phyloP scores from a whole-genome alignment of 2,888 invertebrate genomes.

The Bibio marci region DNA sequence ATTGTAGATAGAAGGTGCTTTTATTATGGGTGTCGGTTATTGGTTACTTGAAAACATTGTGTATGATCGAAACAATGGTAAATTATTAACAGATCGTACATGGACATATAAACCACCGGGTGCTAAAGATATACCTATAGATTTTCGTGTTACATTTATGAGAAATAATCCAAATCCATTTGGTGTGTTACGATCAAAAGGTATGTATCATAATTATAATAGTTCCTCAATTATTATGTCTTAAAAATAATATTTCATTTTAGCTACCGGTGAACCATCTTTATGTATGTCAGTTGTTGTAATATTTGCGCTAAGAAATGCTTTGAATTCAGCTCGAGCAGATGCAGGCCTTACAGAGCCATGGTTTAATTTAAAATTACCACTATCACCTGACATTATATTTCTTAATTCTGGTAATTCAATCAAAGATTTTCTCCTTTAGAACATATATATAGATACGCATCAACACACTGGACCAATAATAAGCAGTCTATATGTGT shows the following conservation, averaged over 20 bases:
- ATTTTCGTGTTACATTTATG: constrained; percentile 44
- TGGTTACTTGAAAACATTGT: constrained; percentile 50
- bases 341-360: constrained; percentile 37
- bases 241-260: no score
- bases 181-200: constrained; percentile 54
- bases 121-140: constrained; percentile 48
- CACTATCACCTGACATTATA: constrained; percentile 30
- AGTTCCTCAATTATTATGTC: no score
- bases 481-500: no score
- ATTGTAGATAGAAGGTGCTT: constrained; percentile 46
- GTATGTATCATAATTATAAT: constrained; percentile 28
- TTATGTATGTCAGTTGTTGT: constrained; percentile 30
- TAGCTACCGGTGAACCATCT: constrained; percentile 40
- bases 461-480: no score
- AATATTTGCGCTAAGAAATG: constrained; percentile 41
- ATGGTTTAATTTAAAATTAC: constrained; percentile 36
- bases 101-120: constrained; percentile 61
- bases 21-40: constrained; percentile 52
- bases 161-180: constrained; percentile 40
- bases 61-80: constrained; percentile 38
- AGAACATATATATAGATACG: no score
- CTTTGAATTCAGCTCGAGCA: constrained; percentile 39
- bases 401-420: background rate
- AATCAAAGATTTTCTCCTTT: no score
- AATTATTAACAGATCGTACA: constrained; percentile 46